Conservation (phyloP, 1,140 invertebrate species). For the Drosophila orosa region DNA sequence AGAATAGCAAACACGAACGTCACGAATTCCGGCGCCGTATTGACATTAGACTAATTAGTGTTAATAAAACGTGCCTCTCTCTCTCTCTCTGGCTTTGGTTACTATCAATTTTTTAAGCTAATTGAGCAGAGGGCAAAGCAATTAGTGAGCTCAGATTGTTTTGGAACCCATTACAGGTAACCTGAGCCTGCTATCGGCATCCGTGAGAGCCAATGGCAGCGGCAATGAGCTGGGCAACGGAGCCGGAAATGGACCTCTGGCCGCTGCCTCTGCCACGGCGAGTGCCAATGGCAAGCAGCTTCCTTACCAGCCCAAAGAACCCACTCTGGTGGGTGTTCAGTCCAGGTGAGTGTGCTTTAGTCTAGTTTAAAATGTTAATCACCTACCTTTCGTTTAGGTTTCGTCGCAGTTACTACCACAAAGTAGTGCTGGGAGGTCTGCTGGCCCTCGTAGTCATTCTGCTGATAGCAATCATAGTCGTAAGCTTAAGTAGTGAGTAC, state of each 20-base stretch:
- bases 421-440: conserved; percentile 83
- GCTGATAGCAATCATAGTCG: conserved; percentile 83
- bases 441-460: conserved; percentile 84
- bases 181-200: conserved; percentile 59
- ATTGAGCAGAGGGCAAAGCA: conserved; percentile 5
- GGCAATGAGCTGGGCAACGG: conserved; percentile 43
- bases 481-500: conserved; percentile 52
- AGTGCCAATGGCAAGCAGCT: conserved; percentile 63
- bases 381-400: conserved; percentile 80
- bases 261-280: conserved; percentile 11
- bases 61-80: conserved; percentile 52
- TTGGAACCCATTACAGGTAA: conserved; percentile 54
- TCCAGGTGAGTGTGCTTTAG: conserved; percentile 63
- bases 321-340: conserved; percentile 75
- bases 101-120: conserved; percentile 17
- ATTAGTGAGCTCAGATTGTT: conserved; percentile 20
- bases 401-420: conserved; percentile 85
- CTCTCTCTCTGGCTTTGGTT: conserved; percentile 1
- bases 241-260: conserved; percentile 10
- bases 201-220: conserved; percentile 38
- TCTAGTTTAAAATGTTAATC: not conserved
- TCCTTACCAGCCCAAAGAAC: conserved; percentile 46
- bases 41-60: conserved; percentile 60
- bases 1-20: conserved; percentile 9
- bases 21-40: conserved; percentile 1